Percentiles rank a stretch among this genome's conserved stretches.
Evolutionary conservation across 2,888 invertebrate species (phyloP).

Genomic region (Acleris sparsana): DNA sequence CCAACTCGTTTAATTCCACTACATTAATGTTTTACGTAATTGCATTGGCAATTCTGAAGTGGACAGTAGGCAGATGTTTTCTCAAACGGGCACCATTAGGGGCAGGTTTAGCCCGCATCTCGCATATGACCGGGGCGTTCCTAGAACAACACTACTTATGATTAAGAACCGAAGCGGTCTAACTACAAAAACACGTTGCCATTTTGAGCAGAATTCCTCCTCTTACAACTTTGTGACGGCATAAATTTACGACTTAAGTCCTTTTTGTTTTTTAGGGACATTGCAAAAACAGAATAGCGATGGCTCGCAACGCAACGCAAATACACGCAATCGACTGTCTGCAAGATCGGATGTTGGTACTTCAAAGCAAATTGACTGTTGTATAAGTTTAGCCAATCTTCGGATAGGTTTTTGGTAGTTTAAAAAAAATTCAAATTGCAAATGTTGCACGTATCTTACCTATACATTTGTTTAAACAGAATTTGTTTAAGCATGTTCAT

Average conservation of each 20-base stretch:
- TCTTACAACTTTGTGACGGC: not conserved
- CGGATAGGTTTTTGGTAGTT: conserved; percentile 20
- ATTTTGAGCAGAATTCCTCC: not conserved
- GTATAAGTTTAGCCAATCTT: conserved; percentile 33
- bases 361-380: conserved; percentile 50
- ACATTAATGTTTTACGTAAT: conserved; percentile 13
- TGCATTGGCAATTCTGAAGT: conserved; percentile 22
- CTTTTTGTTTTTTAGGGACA: not conserved
- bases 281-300: conserved; percentile 59
- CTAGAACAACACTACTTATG: conserved; percentile 56
- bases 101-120: conserved; percentile 52
- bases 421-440: not conserved
- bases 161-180: not conserved
- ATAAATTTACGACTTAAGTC: not conserved
- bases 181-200: not conserved
- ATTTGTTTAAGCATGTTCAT: not conserved
- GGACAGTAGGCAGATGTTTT: conserved; percentile 48
- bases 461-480: not conserved
- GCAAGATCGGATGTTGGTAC: conserved; percentile 50
- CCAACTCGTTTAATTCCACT: conserved; percentile 7
- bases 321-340: conserved; percentile 28
- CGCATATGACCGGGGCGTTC: conserved; percentile 68
- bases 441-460: too few relatives aligned
- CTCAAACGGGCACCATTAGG: conserved; percentile 45
- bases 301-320: conserved; percentile 47